Conservation (phyloP, 2,888 invertebrate species). For the Cerastis leucographa region DNA sequence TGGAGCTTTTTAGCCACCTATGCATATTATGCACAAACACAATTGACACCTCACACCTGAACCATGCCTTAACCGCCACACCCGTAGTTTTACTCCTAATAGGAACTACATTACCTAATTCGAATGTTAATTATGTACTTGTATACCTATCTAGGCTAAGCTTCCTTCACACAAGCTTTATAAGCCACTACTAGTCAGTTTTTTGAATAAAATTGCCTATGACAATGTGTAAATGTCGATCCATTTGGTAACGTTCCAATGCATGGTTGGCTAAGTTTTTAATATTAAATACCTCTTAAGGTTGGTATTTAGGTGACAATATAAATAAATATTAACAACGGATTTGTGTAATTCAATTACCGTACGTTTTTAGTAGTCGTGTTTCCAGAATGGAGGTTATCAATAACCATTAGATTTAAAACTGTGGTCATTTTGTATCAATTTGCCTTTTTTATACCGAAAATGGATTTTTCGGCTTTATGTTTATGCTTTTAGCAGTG, state of each 20-base stretch:
- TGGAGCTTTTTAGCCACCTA: too few species aligned
- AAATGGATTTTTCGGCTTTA: not conserved
- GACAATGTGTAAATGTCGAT: slow-evolving; percentile 75
- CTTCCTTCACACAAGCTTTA: slow-evolving; percentile 78
- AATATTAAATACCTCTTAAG: slow-evolving; percentile 26
- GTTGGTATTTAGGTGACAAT: slow-evolving; percentile 55
- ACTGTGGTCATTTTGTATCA: slow-evolving; percentile 8
- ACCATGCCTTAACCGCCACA: slow-evolving; percentile 58
- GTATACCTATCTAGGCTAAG: slow-evolving; percentile 78
- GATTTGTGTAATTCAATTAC: slow-evolving; percentile 53
- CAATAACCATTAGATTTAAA: slow-evolving; percentile 14
- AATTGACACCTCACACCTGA: slow-evolving; percentile 24
- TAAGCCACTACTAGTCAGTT: slow-evolving; percentile 67
- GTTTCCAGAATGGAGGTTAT: slow-evolving; percentile 11
- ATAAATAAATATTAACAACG: slow-evolving; percentile 58
- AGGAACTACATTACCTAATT: slow-evolving; percentile 80
- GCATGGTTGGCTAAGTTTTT: slow-evolving; percentile 27
- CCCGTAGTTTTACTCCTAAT: slow-evolving; percentile 69
- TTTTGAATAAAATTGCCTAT: slow-evolving; percentile 77
- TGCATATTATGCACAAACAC: too few species aligned
- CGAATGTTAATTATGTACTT: slow-evolving; percentile 84
- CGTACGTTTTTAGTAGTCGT: slow-evolving; percentile 24
- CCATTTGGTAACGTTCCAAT: slow-evolving; percentile 52
- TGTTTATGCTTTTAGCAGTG: not conserved
- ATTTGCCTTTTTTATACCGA: slow-evolving; percentile 5